phyloP scores from a whole-genome alignment of 2,113 vertebrate genomes.

The Boulengerochromis microlepis region DNA sequence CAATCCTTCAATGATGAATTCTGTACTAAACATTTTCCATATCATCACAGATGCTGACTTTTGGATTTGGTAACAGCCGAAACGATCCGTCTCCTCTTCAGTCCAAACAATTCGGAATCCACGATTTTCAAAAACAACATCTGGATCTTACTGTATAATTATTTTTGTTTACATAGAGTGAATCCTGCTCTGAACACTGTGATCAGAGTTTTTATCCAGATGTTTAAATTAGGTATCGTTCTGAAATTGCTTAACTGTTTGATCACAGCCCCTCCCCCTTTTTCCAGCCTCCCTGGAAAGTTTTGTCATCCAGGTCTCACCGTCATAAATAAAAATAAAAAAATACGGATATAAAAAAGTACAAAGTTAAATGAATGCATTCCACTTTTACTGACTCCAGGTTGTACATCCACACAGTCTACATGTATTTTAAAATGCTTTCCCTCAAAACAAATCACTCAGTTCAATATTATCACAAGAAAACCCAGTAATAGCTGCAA shows the following conservation, averaged over 20 bases:
- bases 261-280: background rate
- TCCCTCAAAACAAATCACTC: slow-evolving; percentile 45
- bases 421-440: slow-evolving; percentile 15
- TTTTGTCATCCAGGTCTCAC: background rate
- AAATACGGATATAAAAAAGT: background rate
- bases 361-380: background rate
- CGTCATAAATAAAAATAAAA: background rate
- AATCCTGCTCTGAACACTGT: background rate
- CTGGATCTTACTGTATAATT: background rate
- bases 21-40: background rate
- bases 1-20: background rate
- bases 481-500: slow-evolving; percentile 44
- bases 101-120: background rate
- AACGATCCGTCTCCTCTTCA: background rate
- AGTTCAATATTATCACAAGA: slow-evolving; percentile 28
- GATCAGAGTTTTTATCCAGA: background rate
- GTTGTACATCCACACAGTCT: slow-evolving; percentile 11
- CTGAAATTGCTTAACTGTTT: background rate
- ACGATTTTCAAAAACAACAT: background rate
- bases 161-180: background rate
- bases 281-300: background rate
- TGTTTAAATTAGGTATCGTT: background rate
- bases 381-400: background rate
- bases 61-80: background rate
- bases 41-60: background rate